phyloP scores from a whole-genome alignment of 2,113 vertebrate genomes.

The mouse (Mus musculus) region DNA sequence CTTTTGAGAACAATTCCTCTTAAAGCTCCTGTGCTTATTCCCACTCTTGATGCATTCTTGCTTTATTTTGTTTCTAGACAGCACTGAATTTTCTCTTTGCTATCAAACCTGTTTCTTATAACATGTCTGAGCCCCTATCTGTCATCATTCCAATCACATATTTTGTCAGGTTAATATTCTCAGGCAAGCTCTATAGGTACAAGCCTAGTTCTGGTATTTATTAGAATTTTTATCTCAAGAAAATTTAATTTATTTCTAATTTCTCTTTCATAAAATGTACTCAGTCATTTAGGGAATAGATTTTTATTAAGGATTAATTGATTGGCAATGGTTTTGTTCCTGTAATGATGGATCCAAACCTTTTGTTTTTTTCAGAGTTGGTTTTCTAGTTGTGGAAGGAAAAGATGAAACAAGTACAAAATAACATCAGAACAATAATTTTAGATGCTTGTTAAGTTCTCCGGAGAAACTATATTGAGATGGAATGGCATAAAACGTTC shows the following conservation, averaged over 20 bases:
- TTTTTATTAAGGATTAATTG: conserved; percentile 6
- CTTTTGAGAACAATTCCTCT: not conserved
- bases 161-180: conserved; percentile 21
- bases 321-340: not conserved
- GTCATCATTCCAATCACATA: not conserved
- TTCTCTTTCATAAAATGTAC: conserved; percentile 11
- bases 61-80: not conserved
- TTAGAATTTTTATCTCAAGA: conserved; percentile 35
- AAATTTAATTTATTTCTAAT: conserved; percentile 5
- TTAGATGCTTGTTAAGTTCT: not conserved
- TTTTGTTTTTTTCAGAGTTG: not conserved
- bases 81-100: not conserved
- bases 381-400: not conserved
- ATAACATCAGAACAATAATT: not conserved
- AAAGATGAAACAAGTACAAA: conserved; percentile 23
- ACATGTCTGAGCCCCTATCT: not conserved
- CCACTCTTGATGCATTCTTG: not conserved
- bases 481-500: not conserved
- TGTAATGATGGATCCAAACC: not conserved
- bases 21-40: not conserved
- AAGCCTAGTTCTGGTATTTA: not conserved
- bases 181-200: not conserved
- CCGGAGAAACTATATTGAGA: not conserved
- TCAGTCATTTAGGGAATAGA: not conserved
- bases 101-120: not conserved